Base-by-base conservation (phyloP, 2,797 vertebrate species). In the Cuniculus paca region DNA sequence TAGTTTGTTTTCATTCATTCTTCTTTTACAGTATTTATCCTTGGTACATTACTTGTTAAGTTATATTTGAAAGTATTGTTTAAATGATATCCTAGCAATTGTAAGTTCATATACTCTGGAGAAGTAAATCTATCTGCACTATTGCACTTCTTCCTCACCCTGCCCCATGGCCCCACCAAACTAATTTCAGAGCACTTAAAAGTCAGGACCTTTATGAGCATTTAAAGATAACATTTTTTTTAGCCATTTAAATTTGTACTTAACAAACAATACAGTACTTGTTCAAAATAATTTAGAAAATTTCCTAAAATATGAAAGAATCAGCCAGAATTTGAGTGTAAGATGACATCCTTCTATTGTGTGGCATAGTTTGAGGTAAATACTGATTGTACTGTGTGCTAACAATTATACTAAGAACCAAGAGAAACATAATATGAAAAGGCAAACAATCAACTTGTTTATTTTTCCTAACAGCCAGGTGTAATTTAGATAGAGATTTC, bases 281-380 rank as follows among this genome's bases (percentile, higher is more conserved):
- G 85, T 92, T 89, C 60, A 75, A 95, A 87, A 6, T 45, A 68
- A 92, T 63, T 85, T 85, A 84, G 52, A 94, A 75, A 89, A 85
- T 68, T 14, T 31, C 31, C 20, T 85, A 52, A 75, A 61, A 48
- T 70, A 26, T 81, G 31, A 70, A 86, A 70, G 19, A 86, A 14
- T 84, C 11, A 63, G 28, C 56, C 42, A 65, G 39, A 74, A 74
- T 36, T 34, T 81, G 16, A 75, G 79, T 65, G 28, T 81, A 89
- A 81, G 28, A 80, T 0, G 22, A 81, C 34, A 48, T 16, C 70
- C 72, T 48, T 72, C 26, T 75, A 48, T 31, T 75, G 42, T 75
- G 24, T 16, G 42, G 13, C 28, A 48, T 75, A 17, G 26, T 75
- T 75, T 31, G 26, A 48, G 42, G 42, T 28, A 75, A 75, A 75